Evolutionary conservation across 2,797 vertebrate genomes (phyloP).

Genomic region (Lycodopsis pacificus): DNA sequence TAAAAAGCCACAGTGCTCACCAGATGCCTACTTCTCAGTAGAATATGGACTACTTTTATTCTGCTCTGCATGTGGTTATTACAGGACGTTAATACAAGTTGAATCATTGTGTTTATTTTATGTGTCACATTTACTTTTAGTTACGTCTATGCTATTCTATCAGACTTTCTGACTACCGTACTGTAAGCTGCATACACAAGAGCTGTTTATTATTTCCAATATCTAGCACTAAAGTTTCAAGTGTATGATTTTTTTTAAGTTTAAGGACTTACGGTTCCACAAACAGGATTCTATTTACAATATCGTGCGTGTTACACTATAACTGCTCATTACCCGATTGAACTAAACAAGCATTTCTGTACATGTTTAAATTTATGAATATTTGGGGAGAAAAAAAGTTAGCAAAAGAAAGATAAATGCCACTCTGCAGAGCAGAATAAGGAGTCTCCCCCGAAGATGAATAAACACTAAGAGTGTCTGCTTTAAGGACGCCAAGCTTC

Average conservation of each 20-base stretch:
- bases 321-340: slow-evolving; percentile 39
- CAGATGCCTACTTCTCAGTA: slow-evolving; percentile 82
- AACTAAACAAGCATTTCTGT: slow-evolving; percentile 57
- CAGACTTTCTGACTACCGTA: slow-evolving; percentile 39
- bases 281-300: slow-evolving; percentile 34
- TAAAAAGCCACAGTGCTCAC: slow-evolving; percentile 71
- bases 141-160: slow-evolving; percentile 45
- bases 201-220: slow-evolving; percentile 45
- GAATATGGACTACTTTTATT: slow-evolving; percentile 74
- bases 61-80: slow-evolving; percentile 91
- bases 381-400: slow-evolving; percentile 31
- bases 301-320: slow-evolving; percentile 45
- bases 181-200: slow-evolving; percentile 49
- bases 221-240: slow-evolving; percentile 35
- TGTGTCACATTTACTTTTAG: slow-evolving; percentile 69
- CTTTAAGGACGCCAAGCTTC: slow-evolving; percentile 71
- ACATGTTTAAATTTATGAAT: slow-evolving; percentile 73
- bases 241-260: slow-evolving; percentile 34
- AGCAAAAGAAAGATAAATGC: slow-evolving; percentile 49
- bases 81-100: slow-evolving; percentile 64
- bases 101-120: slow-evolving; percentile 64
- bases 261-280: slow-evolving; percentile 38
- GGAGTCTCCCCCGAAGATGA: slow-evolving; percentile 57
- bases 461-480: slow-evolving; percentile 48
- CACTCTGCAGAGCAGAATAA: slow-evolving; percentile 85